Evolutionary conservation across 2,888 invertebrate species (phyloP).

Genomic region (Gymnoscelis rufifasciata): DNA sequence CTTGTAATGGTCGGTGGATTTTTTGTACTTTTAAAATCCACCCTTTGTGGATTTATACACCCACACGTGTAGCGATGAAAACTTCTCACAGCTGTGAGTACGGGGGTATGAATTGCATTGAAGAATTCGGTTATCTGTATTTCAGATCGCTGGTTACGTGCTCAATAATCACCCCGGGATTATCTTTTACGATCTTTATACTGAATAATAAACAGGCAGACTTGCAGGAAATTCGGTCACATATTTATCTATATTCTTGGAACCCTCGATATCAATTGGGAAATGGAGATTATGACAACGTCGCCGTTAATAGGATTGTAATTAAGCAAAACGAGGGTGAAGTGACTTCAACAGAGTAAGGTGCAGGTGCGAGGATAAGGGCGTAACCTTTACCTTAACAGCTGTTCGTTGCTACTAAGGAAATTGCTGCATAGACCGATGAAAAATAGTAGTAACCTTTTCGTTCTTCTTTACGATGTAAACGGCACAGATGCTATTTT

Average conservation of each 20-base stretch:
- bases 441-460: constrained; percentile 38
- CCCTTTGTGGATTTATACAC: constrained; percentile 66
- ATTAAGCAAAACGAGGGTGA: constrained; percentile 53
- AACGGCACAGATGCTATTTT: constrained; percentile 41
- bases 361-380: constrained; percentile 69
- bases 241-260: constrained; percentile 37
- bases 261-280: constrained; percentile 48
- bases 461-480: constrained; percentile 49
- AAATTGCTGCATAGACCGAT: constrained; percentile 52
- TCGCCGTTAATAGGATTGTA: constrained; percentile 65
- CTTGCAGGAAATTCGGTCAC: constrained; percentile 39
- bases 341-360: constrained; percentile 40
- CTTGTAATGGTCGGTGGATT: constrained; percentile 67
- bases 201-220: constrained; percentile 40
- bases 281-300: constrained; percentile 49
- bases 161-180: constrained; percentile 34
- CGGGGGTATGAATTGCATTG: constrained; percentile 47
- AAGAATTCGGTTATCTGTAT: constrained; percentile 51
- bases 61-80: constrained; percentile 63
- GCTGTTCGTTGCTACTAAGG: constrained; percentile 62
- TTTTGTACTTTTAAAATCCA: constrained; percentile 53
- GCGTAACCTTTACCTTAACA: constrained; percentile 68
- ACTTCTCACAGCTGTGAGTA: constrained; percentile 52
- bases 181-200: constrained; percentile 35
- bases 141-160: constrained; percentile 33